phyloP scores from a whole-genome alignment of 1,140 invertebrate genomes.

The Papilio aristodemus region DNA sequence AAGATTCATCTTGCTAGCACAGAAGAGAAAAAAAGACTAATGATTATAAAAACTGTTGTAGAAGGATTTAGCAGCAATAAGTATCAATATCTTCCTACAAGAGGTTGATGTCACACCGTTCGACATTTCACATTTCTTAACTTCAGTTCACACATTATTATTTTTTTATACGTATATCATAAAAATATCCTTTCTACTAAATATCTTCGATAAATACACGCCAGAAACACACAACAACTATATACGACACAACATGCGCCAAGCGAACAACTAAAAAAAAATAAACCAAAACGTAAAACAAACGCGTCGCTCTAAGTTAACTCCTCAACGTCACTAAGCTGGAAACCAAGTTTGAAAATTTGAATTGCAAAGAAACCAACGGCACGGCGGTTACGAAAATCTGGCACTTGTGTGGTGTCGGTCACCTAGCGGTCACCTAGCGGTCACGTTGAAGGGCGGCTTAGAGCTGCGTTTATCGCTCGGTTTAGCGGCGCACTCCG shows the following conservation, averaged over 20 bases:
- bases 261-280: slow-evolving; percentile 17
- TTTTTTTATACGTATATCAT: too few species aligned
- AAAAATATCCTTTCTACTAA: background rate
- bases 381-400: slow-evolving; percentile 21
- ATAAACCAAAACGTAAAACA: slow-evolving; percentile 18
- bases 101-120: too few species aligned
- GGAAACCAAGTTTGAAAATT: slow-evolving; percentile 18
- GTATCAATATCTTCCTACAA: too few species aligned
- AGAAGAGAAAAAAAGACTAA: too few species aligned
- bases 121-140: background rate
- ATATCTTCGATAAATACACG: background rate
- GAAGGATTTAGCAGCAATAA: too few species aligned
- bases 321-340: slow-evolving; percentile 32
- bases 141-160: background rate
- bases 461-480: slow-evolving; percentile 25
- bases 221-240: slow-evolving; percentile 8
- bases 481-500: slow-evolving; percentile 19
- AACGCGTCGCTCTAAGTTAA: slow-evolving; percentile 32
- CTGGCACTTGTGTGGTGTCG: background rate
- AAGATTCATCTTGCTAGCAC: too few species aligned
- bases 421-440: slow-evolving; percentile 29
- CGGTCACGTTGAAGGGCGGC: slow-evolving; percentile 17
- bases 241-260: slow-evolving; percentile 20
- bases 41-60: too few species aligned
- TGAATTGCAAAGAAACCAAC: slow-evolving; percentile 25